A percentile compares a stretch with the other conserved stretches of the same genome.
phyloP scores from a whole-genome alignment of 2,888 invertebrate genomes.

The Lycocerus yunnanus region DNA sequence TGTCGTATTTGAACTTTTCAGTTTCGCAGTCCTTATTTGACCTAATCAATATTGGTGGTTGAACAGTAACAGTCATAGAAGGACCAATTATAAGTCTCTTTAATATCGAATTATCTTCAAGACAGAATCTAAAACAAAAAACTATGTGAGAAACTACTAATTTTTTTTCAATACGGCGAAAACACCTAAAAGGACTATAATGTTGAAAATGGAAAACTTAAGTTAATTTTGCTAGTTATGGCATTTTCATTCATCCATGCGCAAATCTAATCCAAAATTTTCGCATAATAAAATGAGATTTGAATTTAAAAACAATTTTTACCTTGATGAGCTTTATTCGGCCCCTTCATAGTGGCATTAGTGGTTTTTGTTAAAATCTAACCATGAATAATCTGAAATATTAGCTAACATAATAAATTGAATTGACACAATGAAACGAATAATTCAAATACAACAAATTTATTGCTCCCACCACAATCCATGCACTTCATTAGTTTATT shows the following conservation, averaged over 20 bases:
- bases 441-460: background rate
- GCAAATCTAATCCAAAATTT: background rate
- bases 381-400: background rate
- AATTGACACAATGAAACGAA: background rate
- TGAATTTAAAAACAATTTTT: background rate
- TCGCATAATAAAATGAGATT: background rate
- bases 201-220: background rate
- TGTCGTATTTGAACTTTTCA: constrained; percentile 1
- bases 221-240: background rate
- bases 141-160: background rate
- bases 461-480: background rate
- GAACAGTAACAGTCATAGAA: constrained; percentile 25
- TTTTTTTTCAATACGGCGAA: background rate
- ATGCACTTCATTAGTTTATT: background rate
- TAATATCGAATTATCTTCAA: constrained; percentile 18
- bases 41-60: background rate
- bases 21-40: background rate
- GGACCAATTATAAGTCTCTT: constrained; percentile 24
- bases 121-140: constrained; percentile 27
- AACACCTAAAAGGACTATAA: background rate
- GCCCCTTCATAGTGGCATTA: background rate
- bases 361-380: background rate
- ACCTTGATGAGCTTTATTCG: background rate
- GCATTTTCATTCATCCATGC: background rate
- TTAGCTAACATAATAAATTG: background rate